Percentiles rank a stretch among this genome's conserved stretches.
Evolutionary conservation across 2,113 vertebrate species (phyloP).

Genomic region (Mormoops blainvillei): DNA sequence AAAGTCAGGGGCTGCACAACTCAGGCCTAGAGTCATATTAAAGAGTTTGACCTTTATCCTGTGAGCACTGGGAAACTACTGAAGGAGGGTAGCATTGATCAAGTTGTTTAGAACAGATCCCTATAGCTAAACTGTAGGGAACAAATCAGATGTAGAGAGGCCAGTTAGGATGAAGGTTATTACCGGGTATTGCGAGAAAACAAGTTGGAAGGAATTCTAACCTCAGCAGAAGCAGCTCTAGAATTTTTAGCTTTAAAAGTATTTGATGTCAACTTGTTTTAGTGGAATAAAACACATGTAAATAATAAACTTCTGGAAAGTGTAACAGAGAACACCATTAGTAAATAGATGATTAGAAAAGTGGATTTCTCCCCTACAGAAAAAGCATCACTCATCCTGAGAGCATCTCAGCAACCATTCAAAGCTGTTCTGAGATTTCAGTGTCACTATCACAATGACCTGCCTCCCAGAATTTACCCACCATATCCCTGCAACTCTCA

Average conservation of each 20-base stretch:
- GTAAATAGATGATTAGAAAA: background rate
- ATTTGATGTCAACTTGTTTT: background rate
- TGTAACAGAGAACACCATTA: background rate
- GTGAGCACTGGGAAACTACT: background rate
- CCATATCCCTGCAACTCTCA: background rate
- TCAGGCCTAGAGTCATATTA: fast-evolving
- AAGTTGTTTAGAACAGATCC: background rate
- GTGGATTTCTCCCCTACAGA: background rate
- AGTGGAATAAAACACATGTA: background rate
- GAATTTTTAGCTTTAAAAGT: background rate
- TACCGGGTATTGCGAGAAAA: background rate
- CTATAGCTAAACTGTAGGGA: background rate
- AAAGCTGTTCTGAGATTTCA: background rate
- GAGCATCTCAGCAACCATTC: background rate
- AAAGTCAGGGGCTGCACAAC: too few species aligned
- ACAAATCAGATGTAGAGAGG: background rate
- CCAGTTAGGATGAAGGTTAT: background rate
- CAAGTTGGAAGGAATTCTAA: background rate
- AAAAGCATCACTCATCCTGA: background rate
- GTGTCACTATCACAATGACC: background rate
- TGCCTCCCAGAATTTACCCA: background rate
- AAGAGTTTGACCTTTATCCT: background rate
- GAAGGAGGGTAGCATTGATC: background rate
- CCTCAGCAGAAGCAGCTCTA: background rate
- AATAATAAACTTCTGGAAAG: background rate